Evolutionary conservation across 2,113 vertebrate genomes (phyloP), one percentile per base, ranked within the genome.

Genomic region (Stercorarius parasiticus): DNA sequence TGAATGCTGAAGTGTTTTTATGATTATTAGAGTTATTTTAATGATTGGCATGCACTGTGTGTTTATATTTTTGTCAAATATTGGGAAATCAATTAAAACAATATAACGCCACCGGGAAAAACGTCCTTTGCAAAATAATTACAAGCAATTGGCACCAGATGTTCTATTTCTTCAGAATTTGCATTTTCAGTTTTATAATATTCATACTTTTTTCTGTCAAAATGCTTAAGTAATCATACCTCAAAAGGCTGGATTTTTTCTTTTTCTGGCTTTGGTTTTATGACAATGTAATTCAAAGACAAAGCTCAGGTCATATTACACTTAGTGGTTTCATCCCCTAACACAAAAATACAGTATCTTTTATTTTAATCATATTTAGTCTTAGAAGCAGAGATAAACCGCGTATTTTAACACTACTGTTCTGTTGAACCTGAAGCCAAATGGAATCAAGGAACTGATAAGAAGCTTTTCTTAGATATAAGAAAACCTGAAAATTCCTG

Each of bases 61-160:
- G 73, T 64, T 92, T 82, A 43, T 71, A 40, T 52, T 77, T 91
- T 79, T 88, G 52, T 76, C 93, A 94, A 71, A 92, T 95, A 96
- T 40, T 80, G 47, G 47, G 56, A 94, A 86, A 94, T 76, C 79
- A 96, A 90, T 90, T 88, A 74, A 73, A 95, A 86, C 38, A 88
- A 82, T 69, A 94, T 25, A 67, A 76, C 53, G 71, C 74, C 71
- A 76, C 62, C 64, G 86, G 89, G 86, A 69, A 96, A 92, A 90
- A 80, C 65, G 86, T 69, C 6, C 50, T 94, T 88, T 94, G 74
- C 74, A 96, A 94, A 94, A 88, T 94, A 93, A 92, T 87, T 92
- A 72, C 17, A 72, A 70, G 74, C 76, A 90, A 93, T 66, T 93
- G 62, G 50, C 19, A 89, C 61, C 88, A 95, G 93, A 89, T 94